Percentiles rank a stretch among this genome's conserved stretches.
Conservation (phyloP, 2,113 vertebrate genomes). For the Theropithecus gelada region DNA sequence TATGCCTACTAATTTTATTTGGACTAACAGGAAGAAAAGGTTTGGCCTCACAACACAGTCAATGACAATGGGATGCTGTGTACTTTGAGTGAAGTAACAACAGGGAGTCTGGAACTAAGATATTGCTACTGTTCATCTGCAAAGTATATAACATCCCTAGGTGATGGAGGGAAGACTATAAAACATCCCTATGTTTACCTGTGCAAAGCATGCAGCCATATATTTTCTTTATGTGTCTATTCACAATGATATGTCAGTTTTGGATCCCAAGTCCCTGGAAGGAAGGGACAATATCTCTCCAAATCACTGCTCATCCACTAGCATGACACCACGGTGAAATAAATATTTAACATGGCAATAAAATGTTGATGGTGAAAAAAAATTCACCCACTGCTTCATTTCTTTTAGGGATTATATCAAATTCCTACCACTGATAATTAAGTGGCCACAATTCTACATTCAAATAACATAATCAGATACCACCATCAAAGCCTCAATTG, state of each 20-base stretch:
- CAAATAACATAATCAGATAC: not conserved
- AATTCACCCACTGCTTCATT: too few relatives aligned
- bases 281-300: not conserved
- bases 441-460: not conserved
- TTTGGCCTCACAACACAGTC: conserved; percentile 14
- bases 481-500: not conserved
- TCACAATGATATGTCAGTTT: not conserved
- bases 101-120: not conserved
- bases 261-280: not conserved
- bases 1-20: not conserved
- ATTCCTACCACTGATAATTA: not conserved
- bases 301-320: not conserved
- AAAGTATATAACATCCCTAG: not conserved
- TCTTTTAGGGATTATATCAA: not conserved
- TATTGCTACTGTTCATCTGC: not conserved
- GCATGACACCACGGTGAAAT: not conserved
- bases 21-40: not conserved
- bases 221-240: conserved; percentile 34
- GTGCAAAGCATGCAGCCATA: not conserved
- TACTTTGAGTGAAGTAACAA: not conserved
- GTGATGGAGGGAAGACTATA: not conserved
- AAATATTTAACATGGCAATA: not conserved
- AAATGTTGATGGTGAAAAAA: not conserved
- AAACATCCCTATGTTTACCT: not conserved
- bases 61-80: not conserved